These are phyloP conservation scores for Andrena flavipes DNA, from an alignment of 2,888 invertebrate genomes.

Conservation along the genomic window DNA sequence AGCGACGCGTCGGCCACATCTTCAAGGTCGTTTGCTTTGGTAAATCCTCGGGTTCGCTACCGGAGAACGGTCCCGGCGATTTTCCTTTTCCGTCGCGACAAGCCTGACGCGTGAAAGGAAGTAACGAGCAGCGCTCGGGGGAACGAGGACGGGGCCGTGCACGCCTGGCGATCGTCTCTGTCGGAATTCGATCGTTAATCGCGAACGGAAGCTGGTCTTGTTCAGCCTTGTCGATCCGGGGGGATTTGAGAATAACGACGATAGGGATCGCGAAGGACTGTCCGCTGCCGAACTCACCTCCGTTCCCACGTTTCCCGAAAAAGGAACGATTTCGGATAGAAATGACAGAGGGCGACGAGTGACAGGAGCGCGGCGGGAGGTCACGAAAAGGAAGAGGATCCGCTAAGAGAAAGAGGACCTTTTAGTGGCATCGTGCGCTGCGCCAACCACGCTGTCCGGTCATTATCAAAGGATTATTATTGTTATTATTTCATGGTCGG, in stretches of 20 bases:
- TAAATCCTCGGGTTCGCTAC: constrained; percentile 5
- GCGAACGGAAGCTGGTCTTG: background rate
- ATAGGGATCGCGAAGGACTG: background rate
- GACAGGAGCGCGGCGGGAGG: constrained; percentile 4
- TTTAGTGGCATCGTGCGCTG: constrained; percentile 41
- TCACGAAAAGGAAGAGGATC: constrained; percentile 2
- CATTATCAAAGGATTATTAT: constrained; percentile 67
- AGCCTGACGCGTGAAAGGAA: background rate
- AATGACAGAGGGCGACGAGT: background rate
- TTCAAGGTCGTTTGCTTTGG: constrained; percentile 28
- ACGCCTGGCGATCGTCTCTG: background rate
- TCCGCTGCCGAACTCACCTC: background rate
- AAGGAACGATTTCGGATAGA: background rate
- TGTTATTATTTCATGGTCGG: constrained; percentile 63
- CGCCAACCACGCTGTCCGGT: constrained; percentile 50
- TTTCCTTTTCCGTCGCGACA: background rate
- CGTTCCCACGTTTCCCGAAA: constrained; percentile 8
- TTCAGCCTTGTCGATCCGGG: background rate
- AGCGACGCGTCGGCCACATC: constrained; percentile 2
- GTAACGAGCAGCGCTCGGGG: background rate
- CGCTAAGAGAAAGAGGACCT: constrained; percentile 30
- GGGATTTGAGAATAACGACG: background rate
- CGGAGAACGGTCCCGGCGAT: background rate
- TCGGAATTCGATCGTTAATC: background rate
- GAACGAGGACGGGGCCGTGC: background rate